Evolutionary conservation across 2,888 invertebrate species (phyloP).

Genomic region (Sacculina carcini): DNA sequence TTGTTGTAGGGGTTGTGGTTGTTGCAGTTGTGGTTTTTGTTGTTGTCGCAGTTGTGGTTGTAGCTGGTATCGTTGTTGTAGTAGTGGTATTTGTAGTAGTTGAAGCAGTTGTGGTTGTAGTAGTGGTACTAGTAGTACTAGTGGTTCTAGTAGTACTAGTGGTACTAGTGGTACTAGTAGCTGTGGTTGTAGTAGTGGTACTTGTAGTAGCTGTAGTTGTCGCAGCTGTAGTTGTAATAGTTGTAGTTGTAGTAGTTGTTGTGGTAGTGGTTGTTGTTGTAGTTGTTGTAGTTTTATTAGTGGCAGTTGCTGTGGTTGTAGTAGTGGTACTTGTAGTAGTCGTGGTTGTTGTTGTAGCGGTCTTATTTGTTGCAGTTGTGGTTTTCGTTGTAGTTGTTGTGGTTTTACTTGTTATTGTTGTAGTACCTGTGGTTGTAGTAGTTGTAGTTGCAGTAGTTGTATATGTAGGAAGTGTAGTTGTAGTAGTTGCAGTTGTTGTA

Average conservation of each 20-base stretch:
- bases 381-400: constrained; percentile 7
- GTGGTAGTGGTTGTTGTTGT: constrained; percentile 9
- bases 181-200: constrained; percentile 6
- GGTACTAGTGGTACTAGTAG: constrained; percentile 8
- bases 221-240: constrained; percentile 7
- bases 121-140: too few relatives aligned
- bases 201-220: constrained; percentile 10
- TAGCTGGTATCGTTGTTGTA: too few relatives aligned
- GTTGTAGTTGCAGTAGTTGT: constrained; percentile 8
- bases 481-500: too few relatives aligned
- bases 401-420: constrained; percentile 10
- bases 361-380: constrained; percentile 8
- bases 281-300: constrained; percentile 6
- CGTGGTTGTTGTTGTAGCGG: constrained; percentile 7
- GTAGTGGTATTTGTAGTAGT: too few relatives aligned
- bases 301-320: constrained; percentile 8
- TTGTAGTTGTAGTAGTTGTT: constrained; percentile 6
- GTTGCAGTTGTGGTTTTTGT: too few relatives aligned
- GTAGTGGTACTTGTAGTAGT: constrained; percentile 8
- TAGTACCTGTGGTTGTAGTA: constrained; percentile 4
- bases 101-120: too few relatives aligned
- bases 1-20: too few relatives aligned
- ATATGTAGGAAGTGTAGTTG: too few relatives aligned
- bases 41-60: too few relatives aligned
- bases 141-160: too few relatives aligned